Evolutionary conservation across 92 coral and sea anemone genomes (phyloP).

Genomic region (Virgularia gustaviana): DNA sequence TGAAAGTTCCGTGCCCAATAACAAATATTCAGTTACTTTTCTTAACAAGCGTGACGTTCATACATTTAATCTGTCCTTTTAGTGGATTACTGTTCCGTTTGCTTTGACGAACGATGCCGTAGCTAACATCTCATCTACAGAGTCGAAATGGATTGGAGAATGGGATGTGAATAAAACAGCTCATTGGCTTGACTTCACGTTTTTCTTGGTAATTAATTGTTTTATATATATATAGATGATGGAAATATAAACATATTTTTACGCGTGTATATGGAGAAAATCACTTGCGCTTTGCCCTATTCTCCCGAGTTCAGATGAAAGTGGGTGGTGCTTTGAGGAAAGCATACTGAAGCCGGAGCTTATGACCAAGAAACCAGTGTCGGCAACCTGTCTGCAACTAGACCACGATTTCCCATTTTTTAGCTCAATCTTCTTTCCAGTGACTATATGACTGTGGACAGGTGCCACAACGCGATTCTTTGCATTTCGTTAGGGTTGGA

Average conservation of each 20-base stretch:
- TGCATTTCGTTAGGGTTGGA: no score
- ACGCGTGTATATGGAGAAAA: slow-evolving; percentile 46
- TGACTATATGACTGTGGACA: no score
- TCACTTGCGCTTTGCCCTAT: slow-evolving; percentile 39
- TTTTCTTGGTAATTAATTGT: slow-evolving; percentile 13
- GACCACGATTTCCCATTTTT: no score
- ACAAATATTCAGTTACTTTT: slow-evolving; percentile 16
- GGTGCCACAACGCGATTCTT: no score
- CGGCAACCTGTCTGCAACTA: no score
- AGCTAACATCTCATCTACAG: slow-evolving; percentile 11
- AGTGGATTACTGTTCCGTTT: slow-evolving; percentile 27
- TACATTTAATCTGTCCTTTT: slow-evolving; percentile 8
- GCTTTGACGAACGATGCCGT: slow-evolving; percentile 19
- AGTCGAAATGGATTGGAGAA: slow-evolving; percentile 15
- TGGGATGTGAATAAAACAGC: slow-evolving; percentile 18
- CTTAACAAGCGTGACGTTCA: slow-evolving; percentile 1
- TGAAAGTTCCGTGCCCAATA: no score
- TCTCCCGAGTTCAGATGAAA: slow-evolving; percentile 42
- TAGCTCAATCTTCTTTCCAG: no score
- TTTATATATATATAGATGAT: no score
- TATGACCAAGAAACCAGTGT: slow-evolving; percentile 32
- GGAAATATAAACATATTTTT: slow-evolving; percentile 40
- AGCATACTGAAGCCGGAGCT: slow-evolving; percentile 53
- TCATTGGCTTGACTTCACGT: slow-evolving; percentile 29
- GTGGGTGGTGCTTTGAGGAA: slow-evolving; percentile 51